These are phyloP conservation scores for Steatocranus sp. DNA, from an alignment of 2,797 vertebrate species.

Conservation along the genomic window DNA sequence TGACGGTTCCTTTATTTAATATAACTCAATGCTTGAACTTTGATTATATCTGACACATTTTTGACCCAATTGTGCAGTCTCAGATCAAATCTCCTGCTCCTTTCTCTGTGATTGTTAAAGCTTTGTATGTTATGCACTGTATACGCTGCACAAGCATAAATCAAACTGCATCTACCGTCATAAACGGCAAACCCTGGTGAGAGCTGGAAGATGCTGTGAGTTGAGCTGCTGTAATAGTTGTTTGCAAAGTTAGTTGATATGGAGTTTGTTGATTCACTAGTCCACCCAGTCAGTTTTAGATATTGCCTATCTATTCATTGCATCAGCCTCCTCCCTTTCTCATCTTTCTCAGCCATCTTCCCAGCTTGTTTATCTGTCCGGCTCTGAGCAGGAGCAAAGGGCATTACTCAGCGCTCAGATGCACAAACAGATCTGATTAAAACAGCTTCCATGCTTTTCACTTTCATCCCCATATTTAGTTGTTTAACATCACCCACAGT, in stretches of 20 bases:
- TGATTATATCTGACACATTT: background rate
- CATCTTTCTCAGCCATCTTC: slow-evolving; percentile 27
- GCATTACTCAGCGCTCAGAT: slow-evolving; percentile 4
- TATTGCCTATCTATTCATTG: background rate
- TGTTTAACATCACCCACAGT: background rate
- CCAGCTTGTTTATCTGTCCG: slow-evolving; percentile 11
- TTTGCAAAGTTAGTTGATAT: slow-evolving; percentile 13
- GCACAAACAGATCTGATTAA: background rate
- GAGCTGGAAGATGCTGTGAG: background rate
- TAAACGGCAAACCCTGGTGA: background rate
- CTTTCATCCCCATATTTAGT: background rate
- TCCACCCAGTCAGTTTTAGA: background rate
- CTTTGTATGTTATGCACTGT: background rate
- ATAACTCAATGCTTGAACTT: background rate
- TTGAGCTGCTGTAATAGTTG: background rate
- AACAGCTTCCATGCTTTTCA: background rate
- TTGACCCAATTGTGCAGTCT: background rate
- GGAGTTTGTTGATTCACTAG: background rate
- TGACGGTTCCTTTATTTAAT: background rate
- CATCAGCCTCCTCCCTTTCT: slow-evolving; percentile 1
- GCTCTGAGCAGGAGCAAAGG: background rate
- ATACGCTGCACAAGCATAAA: background rate
- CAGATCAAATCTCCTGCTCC: background rate
- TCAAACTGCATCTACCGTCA: background rate
- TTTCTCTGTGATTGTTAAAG: background rate